phyloP scores from a whole-genome alignment of 2,113 vertebrate genomes.

The Peromyscus polionotus region DNA sequence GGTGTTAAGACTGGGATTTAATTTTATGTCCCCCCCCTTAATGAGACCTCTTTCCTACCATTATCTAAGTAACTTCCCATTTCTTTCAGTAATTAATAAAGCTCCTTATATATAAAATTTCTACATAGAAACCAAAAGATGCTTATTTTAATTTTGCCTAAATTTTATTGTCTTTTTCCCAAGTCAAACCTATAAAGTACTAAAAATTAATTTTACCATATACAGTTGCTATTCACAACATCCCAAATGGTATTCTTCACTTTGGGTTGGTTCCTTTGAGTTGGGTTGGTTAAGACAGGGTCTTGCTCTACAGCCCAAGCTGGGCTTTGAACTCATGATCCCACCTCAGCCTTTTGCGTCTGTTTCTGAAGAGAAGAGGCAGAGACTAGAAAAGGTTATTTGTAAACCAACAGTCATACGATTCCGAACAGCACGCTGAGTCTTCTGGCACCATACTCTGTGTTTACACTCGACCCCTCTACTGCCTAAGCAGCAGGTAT shows the following conservation, averaged over 20 bases:
- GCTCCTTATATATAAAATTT: not conserved
- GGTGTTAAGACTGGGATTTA: not conserved
- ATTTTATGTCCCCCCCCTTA: not conserved
- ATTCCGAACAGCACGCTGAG: not conserved
- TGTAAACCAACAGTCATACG: not conserved
- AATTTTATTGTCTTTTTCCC: not conserved
- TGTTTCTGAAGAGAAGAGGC: not conserved
- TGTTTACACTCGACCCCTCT: not conserved
- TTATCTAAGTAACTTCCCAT: not conserved
- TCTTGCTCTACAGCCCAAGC: not conserved
- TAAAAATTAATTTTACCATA: not conserved
- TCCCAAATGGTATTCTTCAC: not conserved
- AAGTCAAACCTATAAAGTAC: not conserved
- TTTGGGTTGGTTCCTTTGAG: not conserved
- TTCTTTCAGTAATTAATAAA: not conserved
- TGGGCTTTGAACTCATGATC: not conserved
- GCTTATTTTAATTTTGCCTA: not conserved
- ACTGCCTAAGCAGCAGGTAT: not conserved
- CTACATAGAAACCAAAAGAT: not conserved
- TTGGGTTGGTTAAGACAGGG: not conserved
- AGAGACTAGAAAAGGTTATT: not conserved
- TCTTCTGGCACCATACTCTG: not conserved
- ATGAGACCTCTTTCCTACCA: not conserved
- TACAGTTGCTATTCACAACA: not conserved
- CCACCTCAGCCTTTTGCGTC: not conserved